phyloP scores from a whole-genome alignment of 2,797 vertebrate species.

The Salmo trutta region DNA sequence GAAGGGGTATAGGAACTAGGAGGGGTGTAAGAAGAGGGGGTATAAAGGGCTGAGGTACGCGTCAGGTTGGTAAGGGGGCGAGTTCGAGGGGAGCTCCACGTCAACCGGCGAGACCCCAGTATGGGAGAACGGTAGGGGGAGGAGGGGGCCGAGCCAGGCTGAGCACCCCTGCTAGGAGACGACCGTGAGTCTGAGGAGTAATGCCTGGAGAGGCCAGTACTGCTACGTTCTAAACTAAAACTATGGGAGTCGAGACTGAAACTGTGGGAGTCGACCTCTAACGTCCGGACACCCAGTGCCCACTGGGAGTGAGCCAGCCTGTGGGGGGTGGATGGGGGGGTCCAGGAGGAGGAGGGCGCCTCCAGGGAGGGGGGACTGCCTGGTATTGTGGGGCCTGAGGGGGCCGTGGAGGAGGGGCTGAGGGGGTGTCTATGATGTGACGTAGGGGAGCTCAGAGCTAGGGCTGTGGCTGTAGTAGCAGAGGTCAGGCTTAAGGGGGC shows the following conservation, averaged over 20 bases:
- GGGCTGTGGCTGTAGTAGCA: conserved; percentile 34
- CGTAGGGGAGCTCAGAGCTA: conserved; percentile 39
- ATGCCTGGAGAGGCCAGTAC: conserved; percentile 50
- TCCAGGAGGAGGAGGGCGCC: conserved; percentile 59
- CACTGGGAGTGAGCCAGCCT: conserved; percentile 67
- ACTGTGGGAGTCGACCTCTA: conserved; percentile 70
- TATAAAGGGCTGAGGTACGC: conserved; percentile 54
- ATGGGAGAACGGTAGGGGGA: conserved; percentile 67
- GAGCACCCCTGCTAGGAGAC: conserved; percentile 39
- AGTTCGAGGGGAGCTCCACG: conserved; percentile 62
- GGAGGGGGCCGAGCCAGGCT: conserved; percentile 62
- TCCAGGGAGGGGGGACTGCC: conserved; percentile 69
- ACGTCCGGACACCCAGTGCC: conserved; percentile 69
- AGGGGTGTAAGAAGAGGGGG: conserved; percentile 14
- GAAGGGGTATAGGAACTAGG: conserved; percentile 14
- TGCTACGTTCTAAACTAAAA: conserved; percentile 27
- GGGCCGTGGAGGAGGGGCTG: conserved; percentile 31
- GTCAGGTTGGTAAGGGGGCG: conserved; percentile 64
- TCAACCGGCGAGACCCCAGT: conserved; percentile 55
- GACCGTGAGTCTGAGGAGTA: conserved; percentile 49
- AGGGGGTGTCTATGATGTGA: conserved; percentile 27
- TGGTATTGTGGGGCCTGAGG: conserved; percentile 27
- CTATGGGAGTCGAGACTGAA: conserved; percentile 53
- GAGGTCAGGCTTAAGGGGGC: conserved; percentile 33
- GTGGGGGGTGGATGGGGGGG: conserved; percentile 51